phyloP scores from a whole-genome alignment of 2,888 invertebrate species.

The Acanthococcus lagerstroemiae region DNA sequence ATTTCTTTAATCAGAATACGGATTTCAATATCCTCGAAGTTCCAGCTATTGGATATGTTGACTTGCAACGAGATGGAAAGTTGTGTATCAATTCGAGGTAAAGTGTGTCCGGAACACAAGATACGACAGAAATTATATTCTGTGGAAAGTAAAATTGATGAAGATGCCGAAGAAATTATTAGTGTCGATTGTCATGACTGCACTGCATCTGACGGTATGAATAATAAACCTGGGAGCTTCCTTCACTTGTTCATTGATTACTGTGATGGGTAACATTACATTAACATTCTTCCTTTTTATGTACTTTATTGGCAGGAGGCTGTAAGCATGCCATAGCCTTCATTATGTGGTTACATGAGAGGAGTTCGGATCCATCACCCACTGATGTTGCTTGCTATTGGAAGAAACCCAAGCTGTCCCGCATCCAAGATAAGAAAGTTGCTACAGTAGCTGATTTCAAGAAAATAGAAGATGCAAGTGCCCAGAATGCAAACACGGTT shows the following conservation, averaged over 20 bases:
- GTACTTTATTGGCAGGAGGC: conserved; percentile 33
- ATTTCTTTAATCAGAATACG: no score
- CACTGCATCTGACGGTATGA: conserved; percentile 35
- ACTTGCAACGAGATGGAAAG: no score
- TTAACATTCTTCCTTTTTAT: not conserved
- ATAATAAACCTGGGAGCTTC: no score
- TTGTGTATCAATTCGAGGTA: no score
- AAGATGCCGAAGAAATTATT: conserved; percentile 32
- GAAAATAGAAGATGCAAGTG: not conserved
- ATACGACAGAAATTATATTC: conserved; percentile 33
- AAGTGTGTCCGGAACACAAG: conserved; percentile 35
- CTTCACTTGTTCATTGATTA: no score
- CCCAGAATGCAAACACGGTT: not conserved
- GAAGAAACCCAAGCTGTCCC: no score
- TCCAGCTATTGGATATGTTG: no score
- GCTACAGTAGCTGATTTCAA: no score
- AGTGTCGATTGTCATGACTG: conserved; percentile 33
- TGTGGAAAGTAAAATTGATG: conserved; percentile 32
- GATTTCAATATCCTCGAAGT: no score
- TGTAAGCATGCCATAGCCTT: conserved; percentile 36
- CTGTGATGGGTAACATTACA: not conserved
- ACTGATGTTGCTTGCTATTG: no score
- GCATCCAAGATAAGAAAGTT: no score
- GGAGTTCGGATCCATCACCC: no score
- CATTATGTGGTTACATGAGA: conserved; percentile 35